Base-by-base conservation (phyloP, 2,113 vertebrate species). In the Mustela lutreola region DNA sequence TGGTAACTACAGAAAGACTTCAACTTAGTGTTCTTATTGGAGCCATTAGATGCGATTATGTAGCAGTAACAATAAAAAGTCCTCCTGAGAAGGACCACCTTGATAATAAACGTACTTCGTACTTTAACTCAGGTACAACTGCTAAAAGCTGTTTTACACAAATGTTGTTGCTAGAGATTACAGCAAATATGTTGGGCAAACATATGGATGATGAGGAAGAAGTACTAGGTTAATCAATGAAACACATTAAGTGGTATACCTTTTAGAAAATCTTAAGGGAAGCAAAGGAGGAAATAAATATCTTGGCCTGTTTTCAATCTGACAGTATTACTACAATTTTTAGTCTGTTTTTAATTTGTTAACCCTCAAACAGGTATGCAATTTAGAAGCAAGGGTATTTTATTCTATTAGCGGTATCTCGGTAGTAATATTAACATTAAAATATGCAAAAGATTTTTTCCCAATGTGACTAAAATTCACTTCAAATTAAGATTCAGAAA, bases 401-500 rank as follows among this genome's bases (percentile, higher is more conserved):
- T 45, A 87, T 42, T 12, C 39, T 19, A 78, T 12, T 60, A 75
- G 28, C 65, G n/a, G 0, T 33, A 60, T 48, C 2, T 78, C 60
- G 7, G 62, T 36, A 48, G 76, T 85, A 91, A 4, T 65, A 39
- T 82, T 78, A 70, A 22, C 24, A 62, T 65, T 62, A 94, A 75
- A 65, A 53, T 21, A 70, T 31, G 11, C 65, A 93, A 33, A n/a
- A 21, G 11, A 36, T 15, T n/a, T 79, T 70, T 80, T 42, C 3
- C 19, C 10, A 50, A 15, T 31, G 83, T 42, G 93, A 90, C 36
- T 73, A 70, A 78, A 96, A 93, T 67, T 56, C 5, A 79, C 21
- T 70, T 87, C 62, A 96, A 90, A 83, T 7, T 80, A 45, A 58
- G 92, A 31, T 62, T 89, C 26, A 95, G 78, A 16, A 81, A 53